Evolutionary conservation across 2,113 vertebrate genomes (phyloP).

Genomic region (Atlantisia rogersi): DNA sequence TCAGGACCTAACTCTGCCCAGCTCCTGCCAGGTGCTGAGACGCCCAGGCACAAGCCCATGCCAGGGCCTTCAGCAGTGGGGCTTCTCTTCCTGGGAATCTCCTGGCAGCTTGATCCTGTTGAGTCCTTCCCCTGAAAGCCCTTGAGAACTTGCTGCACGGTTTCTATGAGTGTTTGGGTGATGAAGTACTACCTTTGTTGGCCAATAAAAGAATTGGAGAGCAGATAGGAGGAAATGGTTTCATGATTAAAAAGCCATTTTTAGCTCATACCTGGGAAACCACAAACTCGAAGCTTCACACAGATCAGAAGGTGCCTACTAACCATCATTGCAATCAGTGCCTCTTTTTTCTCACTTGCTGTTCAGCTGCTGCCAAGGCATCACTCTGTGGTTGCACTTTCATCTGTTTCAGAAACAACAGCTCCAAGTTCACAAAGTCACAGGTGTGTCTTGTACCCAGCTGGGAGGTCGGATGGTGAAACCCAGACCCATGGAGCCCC

Average conservation of each 20-base stretch:
- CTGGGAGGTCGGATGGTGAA: neutral
- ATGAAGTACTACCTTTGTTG: neutral
- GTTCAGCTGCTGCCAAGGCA: fast-evolving
- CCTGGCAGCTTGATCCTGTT: fast-evolving
- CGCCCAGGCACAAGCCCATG: too few relatives aligned
- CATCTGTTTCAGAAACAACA: neutral
- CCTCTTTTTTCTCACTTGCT: neutral
- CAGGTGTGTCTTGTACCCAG: neutral
- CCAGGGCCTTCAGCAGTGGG: too few relatives aligned
- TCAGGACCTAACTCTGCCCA: neutral
- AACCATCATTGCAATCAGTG: neutral
- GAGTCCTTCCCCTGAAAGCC: neutral
- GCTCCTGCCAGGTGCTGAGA: neutral
- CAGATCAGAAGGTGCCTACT: neutral
- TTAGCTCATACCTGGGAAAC: neutral
- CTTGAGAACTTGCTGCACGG: too few relatives aligned
- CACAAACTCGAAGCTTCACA: neutral
- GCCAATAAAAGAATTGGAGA: neutral
- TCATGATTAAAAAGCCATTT: neutral
- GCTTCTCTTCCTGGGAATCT: neutral
- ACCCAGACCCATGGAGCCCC: too few relatives aligned
- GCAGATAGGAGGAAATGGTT: neutral
- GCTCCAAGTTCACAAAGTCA: neutral
- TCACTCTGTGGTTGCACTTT: neutral
- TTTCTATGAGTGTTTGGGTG: neutral